These are phyloP conservation scores for Phoebastria nigripes DNA, from an alignment of 2,797 vertebrate species.

Conservation along the genomic window DNA sequence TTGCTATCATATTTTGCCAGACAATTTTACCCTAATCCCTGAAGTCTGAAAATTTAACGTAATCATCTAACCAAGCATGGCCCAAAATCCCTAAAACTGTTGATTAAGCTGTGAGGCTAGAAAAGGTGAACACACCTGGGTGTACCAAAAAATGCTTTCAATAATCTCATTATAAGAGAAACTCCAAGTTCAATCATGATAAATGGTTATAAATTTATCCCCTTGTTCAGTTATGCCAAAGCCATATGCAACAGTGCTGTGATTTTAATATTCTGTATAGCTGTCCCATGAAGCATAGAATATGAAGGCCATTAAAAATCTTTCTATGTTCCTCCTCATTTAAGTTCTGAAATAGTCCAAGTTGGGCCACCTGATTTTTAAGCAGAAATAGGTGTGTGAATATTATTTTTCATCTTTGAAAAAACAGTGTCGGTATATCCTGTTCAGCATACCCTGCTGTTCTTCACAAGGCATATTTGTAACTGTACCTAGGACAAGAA, in stretches of 20 bases:
- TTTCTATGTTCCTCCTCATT: neutral
- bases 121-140: neutral
- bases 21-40: neutral
- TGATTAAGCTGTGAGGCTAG: neutral
- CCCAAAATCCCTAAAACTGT: neutral
- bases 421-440: neutral
- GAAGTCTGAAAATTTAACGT: neutral
- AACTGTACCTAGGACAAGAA: neutral
- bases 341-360: neutral
- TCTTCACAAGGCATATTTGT: neutral
- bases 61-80: neutral
- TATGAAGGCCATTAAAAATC: neutral
- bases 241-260: neutral
- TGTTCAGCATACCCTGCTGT: fast-evolving
- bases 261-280: neutral
- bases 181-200: neutral
- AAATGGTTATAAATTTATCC: neutral
- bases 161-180: neutral
- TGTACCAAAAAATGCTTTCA: neutral
- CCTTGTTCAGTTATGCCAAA: neutral
- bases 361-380: neutral
- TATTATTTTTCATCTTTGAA: neutral
- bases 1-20: neutral
- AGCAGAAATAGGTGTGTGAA: neutral
- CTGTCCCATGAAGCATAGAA: neutral